phyloP scores from a whole-genome alignment of 2,113 vertebrate genomes.

The Proterorhinus semilunaris region DNA sequence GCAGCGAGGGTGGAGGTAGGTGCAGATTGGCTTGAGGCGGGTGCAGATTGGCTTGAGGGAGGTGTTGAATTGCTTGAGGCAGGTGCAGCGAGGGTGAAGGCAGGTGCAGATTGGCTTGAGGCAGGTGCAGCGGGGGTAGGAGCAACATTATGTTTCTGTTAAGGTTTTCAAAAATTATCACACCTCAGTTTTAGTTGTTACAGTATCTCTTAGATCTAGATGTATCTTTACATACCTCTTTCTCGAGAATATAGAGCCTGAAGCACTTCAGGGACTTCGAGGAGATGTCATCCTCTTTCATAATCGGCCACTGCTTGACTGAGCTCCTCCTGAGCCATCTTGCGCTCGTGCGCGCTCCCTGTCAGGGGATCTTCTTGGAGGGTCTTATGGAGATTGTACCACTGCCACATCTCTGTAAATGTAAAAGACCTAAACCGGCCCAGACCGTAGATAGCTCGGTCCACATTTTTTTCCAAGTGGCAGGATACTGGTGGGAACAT shows the following conservation, averaged over 20 bases:
- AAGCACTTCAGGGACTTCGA: neutral
- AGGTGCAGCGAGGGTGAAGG: too few relatives aligned
- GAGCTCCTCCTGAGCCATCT: neutral
- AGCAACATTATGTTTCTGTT: too few relatives aligned
- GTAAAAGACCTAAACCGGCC: neutral
- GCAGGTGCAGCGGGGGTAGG: too few relatives aligned
- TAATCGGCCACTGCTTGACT: neutral
- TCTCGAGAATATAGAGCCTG: neutral
- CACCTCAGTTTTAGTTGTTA: too few relatives aligned
- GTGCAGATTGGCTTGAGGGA: too few relatives aligned
- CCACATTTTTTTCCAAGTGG: neutral
- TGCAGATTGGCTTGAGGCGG: too few relatives aligned
- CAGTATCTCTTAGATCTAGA: too few relatives aligned
- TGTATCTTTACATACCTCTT: neutral
- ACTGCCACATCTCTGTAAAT: slow-evolving; percentile 11
- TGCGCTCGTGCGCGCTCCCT: neutral
- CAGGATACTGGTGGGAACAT: neutral
- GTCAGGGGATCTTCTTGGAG: neutral
- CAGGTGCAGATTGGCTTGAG: too few relatives aligned
- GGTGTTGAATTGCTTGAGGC: too few relatives aligned
- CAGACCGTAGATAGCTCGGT: neutral
- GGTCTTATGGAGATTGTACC: neutral
- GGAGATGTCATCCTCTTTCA: neutral
- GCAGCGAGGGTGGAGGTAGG: too few relatives aligned
- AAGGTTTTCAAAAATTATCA: too few relatives aligned